Base-by-base conservation (phyloP, 2,888 invertebrate genomes). In the Lydus trimaculatus region DNA sequence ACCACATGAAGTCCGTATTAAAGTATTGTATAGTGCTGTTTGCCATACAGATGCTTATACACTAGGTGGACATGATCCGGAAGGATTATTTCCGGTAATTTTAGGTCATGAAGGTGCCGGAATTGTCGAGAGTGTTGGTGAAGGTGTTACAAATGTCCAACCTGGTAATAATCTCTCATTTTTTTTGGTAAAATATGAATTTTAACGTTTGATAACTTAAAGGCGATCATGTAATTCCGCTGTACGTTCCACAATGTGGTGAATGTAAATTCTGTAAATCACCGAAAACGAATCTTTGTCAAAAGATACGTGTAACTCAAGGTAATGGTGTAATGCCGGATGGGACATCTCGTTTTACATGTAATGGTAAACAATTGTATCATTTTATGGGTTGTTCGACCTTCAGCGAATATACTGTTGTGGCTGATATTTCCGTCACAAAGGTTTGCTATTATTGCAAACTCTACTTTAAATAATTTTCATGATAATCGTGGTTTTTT, bases 371-470 rank as follows among this genome's bases (percentile, higher is more conserved):
- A 85, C 87, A 89, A 60, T 78, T 98, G 9, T 94, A 87, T 81
- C 97, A 98, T 84, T 98, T 96, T 81, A 98, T 98, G 98, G 98
- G 98, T n/a, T 95, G 95, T 75, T 97, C 96, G 0, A 96, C 97
- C 0, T 98, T 98, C 84, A 91, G 94, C 72, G 95, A 98, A 85
- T 98, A 96, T 83, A 97, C 97, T 2, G 98, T 98, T 17, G 95
- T 97, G 66, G 91, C 94, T 72, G 97, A 96, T 85, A 95, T 99
- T 82, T 98, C 98, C 31, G 87, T 99, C n/a, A 91, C 93, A 78
- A 99, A 99, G 90, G 95, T 97, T 0, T 80, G 78, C 67, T 70
- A 60, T 20, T 28, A 61, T 60, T 11, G 13, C 7, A 6, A 2
- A 20, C 9, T 48, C 4, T n/a, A 15, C n/a, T n/a, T n/a, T n/a